Conservation (phyloP, 2,888 invertebrate species). For the Trissolcus japonicus region DNA sequence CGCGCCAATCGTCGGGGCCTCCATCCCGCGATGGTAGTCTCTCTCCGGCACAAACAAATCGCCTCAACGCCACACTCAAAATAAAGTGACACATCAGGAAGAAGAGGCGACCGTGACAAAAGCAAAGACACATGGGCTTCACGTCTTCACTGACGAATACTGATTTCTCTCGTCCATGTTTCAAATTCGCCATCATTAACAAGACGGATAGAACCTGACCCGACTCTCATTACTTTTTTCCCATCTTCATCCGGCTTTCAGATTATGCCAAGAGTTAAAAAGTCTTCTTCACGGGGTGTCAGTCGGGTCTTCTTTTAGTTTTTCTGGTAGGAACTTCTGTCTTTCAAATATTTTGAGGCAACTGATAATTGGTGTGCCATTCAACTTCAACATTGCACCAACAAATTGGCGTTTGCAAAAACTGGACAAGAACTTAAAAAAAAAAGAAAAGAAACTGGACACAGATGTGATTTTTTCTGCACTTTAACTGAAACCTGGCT, state of each 20-base stretch:
- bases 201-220: slow-evolving; percentile 2
- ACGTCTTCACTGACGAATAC: slow-evolving; percentile 36
- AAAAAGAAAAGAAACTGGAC: too few species aligned
- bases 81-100: slow-evolving; percentile 49
- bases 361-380: not conserved
- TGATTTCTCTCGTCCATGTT: slow-evolving; percentile 32
- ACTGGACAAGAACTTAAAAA: too few species aligned
- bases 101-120: slow-evolving; percentile 52
- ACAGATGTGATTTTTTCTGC: not conserved
- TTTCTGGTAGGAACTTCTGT: slow-evolving; percentile 1
- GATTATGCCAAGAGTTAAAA: not conserved
- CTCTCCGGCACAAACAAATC: slow-evolving; percentile 39
- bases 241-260: too few species aligned
- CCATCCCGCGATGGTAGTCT: slow-evolving; percentile 31
- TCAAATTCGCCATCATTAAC: slow-evolving; percentile 1
- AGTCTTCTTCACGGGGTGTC: not conserved
- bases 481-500: not conserved
- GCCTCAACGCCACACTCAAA: slow-evolving; percentile 21
- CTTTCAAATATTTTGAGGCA: not conserved
- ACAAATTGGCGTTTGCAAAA: too few species aligned
- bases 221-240: too few species aligned
- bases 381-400: too few species aligned
- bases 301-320: not conserved
- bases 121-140: slow-evolving; percentile 18
- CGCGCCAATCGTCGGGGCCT: slow-evolving; percentile 42